Percentiles rank a stretch among this genome's conserved stretches.
Evolutionary conservation across 2,797 vertebrate species (phyloP).

Genomic region (Hybognathus amarus): DNA sequence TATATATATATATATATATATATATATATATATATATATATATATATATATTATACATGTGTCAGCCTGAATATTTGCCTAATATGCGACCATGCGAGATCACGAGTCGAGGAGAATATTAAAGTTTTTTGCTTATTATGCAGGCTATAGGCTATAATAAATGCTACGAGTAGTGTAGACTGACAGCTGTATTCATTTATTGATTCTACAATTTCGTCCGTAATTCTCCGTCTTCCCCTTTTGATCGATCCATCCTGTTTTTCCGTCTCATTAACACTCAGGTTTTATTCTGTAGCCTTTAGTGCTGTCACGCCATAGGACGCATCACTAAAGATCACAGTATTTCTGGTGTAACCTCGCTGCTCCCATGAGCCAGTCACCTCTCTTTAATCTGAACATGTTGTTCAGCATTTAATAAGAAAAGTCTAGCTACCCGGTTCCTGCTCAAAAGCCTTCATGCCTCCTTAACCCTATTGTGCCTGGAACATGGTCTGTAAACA

Average conservation of each 20-base stretch:
- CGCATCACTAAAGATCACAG: not conserved
- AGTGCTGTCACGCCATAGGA: slow-evolving; percentile 11
- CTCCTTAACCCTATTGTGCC: slow-evolving; percentile 30
- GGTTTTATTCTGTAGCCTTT: not conserved
- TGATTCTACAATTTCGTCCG: not conserved
- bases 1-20: slow-evolving; percentile 6
- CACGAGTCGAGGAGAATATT: not conserved
- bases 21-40: not conserved
- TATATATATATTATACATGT: not conserved
- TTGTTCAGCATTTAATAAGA: slow-evolving; percentile 27
- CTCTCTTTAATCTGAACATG: slow-evolving; percentile 17
- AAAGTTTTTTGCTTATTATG: not conserved
- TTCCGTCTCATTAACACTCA: slow-evolving; percentile 12
- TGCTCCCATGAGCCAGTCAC: slow-evolving; percentile 36
- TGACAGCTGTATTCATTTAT: not conserved
- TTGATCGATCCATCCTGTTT: not conserved
- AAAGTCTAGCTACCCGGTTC: not conserved
- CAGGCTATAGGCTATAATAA: not conserved
- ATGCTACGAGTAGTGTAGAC: not conserved
- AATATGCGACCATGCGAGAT: not conserved
- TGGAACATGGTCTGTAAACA: slow-evolving; percentile 40
- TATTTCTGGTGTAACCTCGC: not conserved
- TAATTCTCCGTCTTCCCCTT: not conserved
- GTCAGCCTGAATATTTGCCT: not conserved
- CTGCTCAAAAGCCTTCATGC: slow-evolving; percentile 15